Base-by-base conservation (phyloP, 2,888 invertebrate species). In the Eucera pruinosa region DNA sequence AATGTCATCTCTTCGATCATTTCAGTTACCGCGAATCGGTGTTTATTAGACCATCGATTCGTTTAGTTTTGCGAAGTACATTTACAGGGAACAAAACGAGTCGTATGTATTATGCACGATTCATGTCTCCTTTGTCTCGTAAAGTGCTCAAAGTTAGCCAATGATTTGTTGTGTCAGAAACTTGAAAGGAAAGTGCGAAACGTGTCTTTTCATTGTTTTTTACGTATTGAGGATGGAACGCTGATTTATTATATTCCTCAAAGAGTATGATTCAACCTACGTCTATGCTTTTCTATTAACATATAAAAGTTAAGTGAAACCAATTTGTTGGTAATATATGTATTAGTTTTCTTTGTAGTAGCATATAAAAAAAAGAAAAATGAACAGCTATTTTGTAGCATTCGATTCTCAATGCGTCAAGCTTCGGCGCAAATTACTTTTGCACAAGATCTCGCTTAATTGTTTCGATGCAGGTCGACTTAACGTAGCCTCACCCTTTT, bases 91-190 rank as follows among this genome's bases (percentile, higher is more conserved):
- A 74, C 60, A 64, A 76, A 52, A 50, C 48, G 68, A 77, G 50
- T 73, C 65, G 39, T 60, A 76, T 18, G 61, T 68, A 72, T 75
- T 74, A 70, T 70, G 73, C 70, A 70, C 60, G 78, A 84, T 77
- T 80, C 78, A 78, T 85, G 62, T 81, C 80, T 78, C 71, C 78
- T 82, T 81, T 73, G 58, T 71, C 33, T 57, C 41, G n/a, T 45
- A 62, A 65, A 67, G 45, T 71, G 71, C 67, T 80, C 75, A 71
- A 80, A 74, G n/a, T 41, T 73, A 58, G 13, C 47, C 6, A 48
- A 64, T 41, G 27, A 43, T 45, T 64, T 54, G 15, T n/a, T n/a
- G n/a, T n/a, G n/a, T n/a, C n/a, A n/a, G n/a, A n/a, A n/a, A n/a
- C n/a, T n/a, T n/a, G n/a, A n/a, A n/a, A n/a, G n/a, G n/a, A n/a